These are phyloP conservation scores for Chloroclystis v-ata DNA, from an alignment of 2,888 invertebrate genomes.

Conservation along the genomic window DNA sequence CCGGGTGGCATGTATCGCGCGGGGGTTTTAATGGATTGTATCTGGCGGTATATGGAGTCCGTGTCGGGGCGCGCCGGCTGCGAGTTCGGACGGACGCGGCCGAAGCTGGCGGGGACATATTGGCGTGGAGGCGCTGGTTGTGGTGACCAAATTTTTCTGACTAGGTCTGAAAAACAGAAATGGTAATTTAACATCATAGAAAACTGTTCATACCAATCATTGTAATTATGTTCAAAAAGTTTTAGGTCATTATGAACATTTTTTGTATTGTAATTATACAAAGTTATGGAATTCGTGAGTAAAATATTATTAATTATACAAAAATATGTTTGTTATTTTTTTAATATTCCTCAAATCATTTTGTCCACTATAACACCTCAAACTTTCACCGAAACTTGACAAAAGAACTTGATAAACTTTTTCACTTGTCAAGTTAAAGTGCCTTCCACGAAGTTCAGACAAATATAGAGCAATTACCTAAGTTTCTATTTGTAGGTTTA, in stretches of 20 bases:
- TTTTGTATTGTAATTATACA: too few species aligned
- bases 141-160: slow-evolving; percentile 51
- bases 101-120: slow-evolving; percentile 48
- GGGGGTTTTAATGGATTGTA: slow-evolving; percentile 62
- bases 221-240: too few species aligned
- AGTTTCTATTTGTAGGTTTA: slow-evolving; percentile 47
- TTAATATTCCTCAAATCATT: too few species aligned
- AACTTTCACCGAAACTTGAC: too few species aligned
- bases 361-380: too few species aligned
- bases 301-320: too few species aligned
- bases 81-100: slow-evolving; percentile 48
- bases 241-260: too few species aligned
- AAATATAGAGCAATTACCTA: slow-evolving; percentile 36
- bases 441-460: slow-evolving; percentile 15
- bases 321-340: too few species aligned
- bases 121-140: slow-evolving; percentile 42
- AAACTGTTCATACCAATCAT: too few species aligned
- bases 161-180: slow-evolving; percentile 42
- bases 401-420: too few species aligned
- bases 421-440: not conserved
- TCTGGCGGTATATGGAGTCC: slow-evolving; percentile 57
- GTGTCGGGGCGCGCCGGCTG: slow-evolving; percentile 47
- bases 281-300: too few species aligned
- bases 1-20: slow-evolving; percentile 50
- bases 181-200: too few species aligned